A percentile compares a stretch with the other conserved stretches of the same genome.
Evolutionary conservation across 2,888 invertebrate species (phyloP).

Genomic region (Unio pictorum): DNA sequence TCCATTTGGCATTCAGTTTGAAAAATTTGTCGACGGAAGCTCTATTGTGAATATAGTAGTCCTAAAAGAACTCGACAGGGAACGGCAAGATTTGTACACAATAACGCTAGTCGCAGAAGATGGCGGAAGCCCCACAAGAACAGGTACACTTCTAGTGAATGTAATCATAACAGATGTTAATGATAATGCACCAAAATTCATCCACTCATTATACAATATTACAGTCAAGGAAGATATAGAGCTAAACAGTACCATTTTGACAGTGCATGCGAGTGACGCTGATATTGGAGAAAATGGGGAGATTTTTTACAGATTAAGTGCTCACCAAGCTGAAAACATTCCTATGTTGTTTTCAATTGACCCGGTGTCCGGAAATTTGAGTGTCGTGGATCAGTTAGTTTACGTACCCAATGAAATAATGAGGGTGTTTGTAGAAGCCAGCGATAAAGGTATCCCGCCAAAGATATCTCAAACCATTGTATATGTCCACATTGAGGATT

Average conservation of each 20-base stretch:
- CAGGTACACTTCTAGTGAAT: constrained; percentile 61
- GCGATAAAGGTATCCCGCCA: constrained; percentile 40
- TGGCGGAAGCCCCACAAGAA: constrained; percentile 43
- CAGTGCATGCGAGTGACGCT: constrained; percentile 87
- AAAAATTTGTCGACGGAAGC: constrained; percentile 73
- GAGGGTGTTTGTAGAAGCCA: constrained; percentile 37
- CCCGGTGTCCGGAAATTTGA: constrained; percentile 90
- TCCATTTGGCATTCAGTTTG: constrained; percentile 21
- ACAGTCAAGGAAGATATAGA: constrained; percentile 74
- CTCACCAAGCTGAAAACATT: constrained; percentile 73
- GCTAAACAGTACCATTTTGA: constrained; percentile 77
- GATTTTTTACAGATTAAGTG: constrained; percentile 88
- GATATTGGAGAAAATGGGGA: constrained; percentile 94
- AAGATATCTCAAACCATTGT: constrained; percentile 46
- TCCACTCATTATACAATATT: constrained; percentile 87
- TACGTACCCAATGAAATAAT: constrained; percentile 31
- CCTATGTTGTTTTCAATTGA: constrained; percentile 87
- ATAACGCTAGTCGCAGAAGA: constrained; percentile 81
- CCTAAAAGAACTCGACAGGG: constrained; percentile 81
- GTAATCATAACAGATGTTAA: constrained; percentile 68
- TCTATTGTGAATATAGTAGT: constrained; percentile 82
- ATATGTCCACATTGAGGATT: constrained; percentile 51
- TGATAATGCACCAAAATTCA: constrained; percentile 93
- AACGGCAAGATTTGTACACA: constrained; percentile 86
- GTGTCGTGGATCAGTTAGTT: constrained; percentile 75